Conservation (phyloP, 2,113 vertebrate species). For the Cephalopterus ornatus region DNA sequence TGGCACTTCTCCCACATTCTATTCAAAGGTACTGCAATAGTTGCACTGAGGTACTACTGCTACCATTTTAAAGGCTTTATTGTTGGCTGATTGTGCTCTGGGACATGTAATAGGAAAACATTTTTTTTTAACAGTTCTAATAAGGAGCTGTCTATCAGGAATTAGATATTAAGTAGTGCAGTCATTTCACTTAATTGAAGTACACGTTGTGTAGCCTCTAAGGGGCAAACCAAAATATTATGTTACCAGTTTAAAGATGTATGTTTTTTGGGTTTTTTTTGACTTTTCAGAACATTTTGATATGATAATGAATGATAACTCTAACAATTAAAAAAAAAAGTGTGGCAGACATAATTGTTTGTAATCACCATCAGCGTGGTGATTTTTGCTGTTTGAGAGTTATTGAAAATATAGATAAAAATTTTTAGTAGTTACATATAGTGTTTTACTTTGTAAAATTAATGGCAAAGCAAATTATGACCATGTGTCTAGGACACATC, state of each 20-base stretch:
- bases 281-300: background rate
- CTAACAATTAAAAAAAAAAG: conserved; percentile 7
- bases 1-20: background rate
- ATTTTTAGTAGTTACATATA: conserved; percentile 28
- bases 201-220: conserved; percentile 1
- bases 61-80: background rate
- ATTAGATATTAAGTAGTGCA: background rate
- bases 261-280: background rate
- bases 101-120: background rate
- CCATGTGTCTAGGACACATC: background rate
- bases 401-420: background rate
- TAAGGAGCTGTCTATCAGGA: background rate
- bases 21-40: background rate
- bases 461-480: conserved; percentile 35
- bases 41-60: background rate
- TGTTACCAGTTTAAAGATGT: background rate
- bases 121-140: background rate
- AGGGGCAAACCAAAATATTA: conserved; percentile 5
- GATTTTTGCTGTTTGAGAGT: background rate
- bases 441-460: conserved; percentile 24
- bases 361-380: background rate
- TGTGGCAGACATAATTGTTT: background rate
- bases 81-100: background rate
- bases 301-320: background rate
- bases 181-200: conserved; percentile 36